A percentile compares a stretch with the other conserved stretches of the same genome.
Conservation (phyloP, 2,888 invertebrate genomes). For the Fissipunctia ypsillon region DNA sequence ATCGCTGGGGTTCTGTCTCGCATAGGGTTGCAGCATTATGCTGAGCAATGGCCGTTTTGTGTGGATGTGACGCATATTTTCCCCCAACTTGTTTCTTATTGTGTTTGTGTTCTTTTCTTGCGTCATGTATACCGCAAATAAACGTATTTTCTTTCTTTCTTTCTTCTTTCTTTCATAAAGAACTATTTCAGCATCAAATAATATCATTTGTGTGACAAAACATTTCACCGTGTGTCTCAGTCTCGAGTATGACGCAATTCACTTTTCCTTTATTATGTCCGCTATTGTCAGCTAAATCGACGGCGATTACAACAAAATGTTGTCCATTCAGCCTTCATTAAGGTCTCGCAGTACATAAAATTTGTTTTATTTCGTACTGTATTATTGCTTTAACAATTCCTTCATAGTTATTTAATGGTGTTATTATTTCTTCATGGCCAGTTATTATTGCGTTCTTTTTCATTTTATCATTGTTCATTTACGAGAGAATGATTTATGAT, state of each 20-base stretch:
- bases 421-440: conserved; percentile 37
- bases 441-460: conserved; percentile 20
- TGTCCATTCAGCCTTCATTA: conserved; percentile 67
- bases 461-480: conserved; percentile 5
- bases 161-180: no score
- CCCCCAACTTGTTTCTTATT: no score
- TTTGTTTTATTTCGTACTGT: conserved; percentile 72
- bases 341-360: conserved; percentile 60
- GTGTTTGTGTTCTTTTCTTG: no score
- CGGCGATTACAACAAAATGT: conserved; percentile 74
- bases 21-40: no score
- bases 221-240: conserved; percentile 57
- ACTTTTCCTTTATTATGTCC: conserved; percentile 73
- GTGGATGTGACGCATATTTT: no score
- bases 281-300: conserved; percentile 72
- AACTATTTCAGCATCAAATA: no score
- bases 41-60: no score
- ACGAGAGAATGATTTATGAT: conserved; percentile 29
- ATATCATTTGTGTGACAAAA: no score
- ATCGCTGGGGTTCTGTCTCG: no score
- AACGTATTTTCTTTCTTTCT: no score
- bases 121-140: no score
- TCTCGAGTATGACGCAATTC: conserved; percentile 65
- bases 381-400: conserved; percentile 18
- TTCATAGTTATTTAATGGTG: conserved; percentile 50